Conservation (phyloP, 2,113 vertebrate species). For the Sciurus niger region DNA sequence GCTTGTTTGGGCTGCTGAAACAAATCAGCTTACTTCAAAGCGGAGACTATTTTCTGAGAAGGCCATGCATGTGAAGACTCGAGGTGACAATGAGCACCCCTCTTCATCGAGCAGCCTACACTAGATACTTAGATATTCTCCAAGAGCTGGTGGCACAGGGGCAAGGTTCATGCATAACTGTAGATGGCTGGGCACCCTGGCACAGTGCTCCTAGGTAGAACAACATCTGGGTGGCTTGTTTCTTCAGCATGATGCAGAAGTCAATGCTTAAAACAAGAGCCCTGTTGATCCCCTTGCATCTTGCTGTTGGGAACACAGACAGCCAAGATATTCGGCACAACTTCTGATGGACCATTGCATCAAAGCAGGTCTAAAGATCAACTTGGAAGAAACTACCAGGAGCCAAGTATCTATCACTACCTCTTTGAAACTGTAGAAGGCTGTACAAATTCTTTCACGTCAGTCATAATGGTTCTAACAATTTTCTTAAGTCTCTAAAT, state of each 20-base stretch:
- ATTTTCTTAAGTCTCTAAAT: constrained; percentile 53
- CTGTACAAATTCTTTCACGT: constrained; percentile 90
- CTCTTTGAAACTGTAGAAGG: constrained; percentile 96
- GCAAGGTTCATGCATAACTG: constrained; percentile 92
- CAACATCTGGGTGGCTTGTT: constrained; percentile 90
- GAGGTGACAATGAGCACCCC: constrained; percentile 94
- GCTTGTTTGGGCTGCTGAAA: constrained; percentile 92
- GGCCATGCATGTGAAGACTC: constrained; percentile 89
- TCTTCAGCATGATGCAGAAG: constrained; percentile 93
- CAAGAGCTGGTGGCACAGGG: constrained; percentile 89
- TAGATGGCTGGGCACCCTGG: constrained; percentile 96
- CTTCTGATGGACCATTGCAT: constrained; percentile 94
- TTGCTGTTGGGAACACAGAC: constrained; percentile 92
- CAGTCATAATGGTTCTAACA: constrained; percentile 78
- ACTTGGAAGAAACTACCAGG: constrained; percentile 93
- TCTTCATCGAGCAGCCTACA: constrained; percentile 95
- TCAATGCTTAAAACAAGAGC: constrained; percentile 96
- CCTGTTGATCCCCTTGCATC: constrained; percentile 93
- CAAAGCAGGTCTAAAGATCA: constrained; percentile 92
- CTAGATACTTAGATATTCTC: constrained; percentile 91
- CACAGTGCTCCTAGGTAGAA: constrained; percentile 99
- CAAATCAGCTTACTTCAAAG: constrained; percentile 93
- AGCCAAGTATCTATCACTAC: constrained; percentile 93
- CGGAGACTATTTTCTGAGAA: constrained; percentile 88
- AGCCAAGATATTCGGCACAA: constrained; percentile 93